These are phyloP conservation scores for Thripadectes ignobilis DNA, from an alignment of 2,797 vertebrate genomes.

Conservation along the genomic window DNA sequence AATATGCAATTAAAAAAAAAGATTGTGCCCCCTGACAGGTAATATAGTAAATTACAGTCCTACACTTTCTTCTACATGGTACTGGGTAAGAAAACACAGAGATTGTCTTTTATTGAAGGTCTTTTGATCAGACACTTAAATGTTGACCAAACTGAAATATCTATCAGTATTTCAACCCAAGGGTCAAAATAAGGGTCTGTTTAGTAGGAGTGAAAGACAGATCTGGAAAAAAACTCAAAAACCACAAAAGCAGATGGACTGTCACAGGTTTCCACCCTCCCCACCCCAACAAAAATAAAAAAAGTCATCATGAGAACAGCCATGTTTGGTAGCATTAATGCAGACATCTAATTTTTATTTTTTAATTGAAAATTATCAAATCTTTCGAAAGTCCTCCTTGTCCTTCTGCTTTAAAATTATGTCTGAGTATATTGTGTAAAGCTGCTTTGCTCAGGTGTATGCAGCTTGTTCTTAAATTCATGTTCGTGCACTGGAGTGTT, in stretches of 20 bases:
- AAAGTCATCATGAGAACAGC: not conserved
- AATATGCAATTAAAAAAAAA: not conserved
- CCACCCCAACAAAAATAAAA: accelerated
- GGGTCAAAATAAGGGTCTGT: not conserved
- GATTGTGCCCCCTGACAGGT: not conserved
- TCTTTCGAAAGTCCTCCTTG: not conserved
- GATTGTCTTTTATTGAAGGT: no score
- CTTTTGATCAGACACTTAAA: not conserved
- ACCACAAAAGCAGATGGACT: not conserved
- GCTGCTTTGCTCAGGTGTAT: not conserved
- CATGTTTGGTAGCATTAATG: not conserved
- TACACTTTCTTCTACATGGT: not conserved
- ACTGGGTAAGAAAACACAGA: not conserved
- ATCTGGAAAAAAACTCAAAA: no score
- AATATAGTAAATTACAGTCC: not conserved
- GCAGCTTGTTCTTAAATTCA: not conserved
- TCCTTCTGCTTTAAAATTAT: not conserved
- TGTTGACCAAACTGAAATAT: not conserved
- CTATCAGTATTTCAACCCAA: not conserved
- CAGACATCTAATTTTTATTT: not conserved
- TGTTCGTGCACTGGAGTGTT: not conserved
- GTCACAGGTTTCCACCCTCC: not conserved
- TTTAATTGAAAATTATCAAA: not conserved
- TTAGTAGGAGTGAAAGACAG: not conserved
- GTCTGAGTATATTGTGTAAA: not conserved